Evolutionary conservation across 2,888 invertebrate species (phyloP).

Genomic region (Danaus chrysippus): DNA sequence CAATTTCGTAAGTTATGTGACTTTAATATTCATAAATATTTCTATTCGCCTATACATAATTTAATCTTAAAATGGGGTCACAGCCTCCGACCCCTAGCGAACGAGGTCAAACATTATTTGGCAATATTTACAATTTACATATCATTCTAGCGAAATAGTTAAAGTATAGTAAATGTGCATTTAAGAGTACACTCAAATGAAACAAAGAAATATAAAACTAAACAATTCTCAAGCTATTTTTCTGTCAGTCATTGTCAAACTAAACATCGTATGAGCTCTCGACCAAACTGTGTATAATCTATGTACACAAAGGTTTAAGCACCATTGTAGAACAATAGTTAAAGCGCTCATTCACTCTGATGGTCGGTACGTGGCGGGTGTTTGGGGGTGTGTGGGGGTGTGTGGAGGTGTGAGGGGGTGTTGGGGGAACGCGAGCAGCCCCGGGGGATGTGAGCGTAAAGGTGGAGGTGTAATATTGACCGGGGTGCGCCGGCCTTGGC

Average conservation of each 20-base stretch:
- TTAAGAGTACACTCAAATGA: background rate
- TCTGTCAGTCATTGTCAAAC: conserved; percentile 19
- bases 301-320: conserved; percentile 20
- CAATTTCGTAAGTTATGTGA: background rate
- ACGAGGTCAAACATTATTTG: conserved; percentile 3
- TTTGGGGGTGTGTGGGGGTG: background rate
- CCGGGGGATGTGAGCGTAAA: background rate
- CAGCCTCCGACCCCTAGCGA: background rate
- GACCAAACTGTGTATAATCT: conserved; percentile 14
- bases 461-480: conserved; percentile 23
- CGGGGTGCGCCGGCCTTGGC: conserved; percentile 30
- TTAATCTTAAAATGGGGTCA: conserved; percentile 6
- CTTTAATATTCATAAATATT: conserved; percentile 8
- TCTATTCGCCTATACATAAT: conserved; percentile 3
- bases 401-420: background rate
- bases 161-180: background rate
- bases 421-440: background rate
- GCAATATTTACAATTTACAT: background rate
- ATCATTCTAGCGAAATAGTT: background rate
- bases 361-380: background rate
- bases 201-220: background rate
- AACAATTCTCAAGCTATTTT: conserved; percentile 12
- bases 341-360: conserved; percentile 25
- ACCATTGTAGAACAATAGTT: conserved; percentile 26
- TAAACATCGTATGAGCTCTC: conserved; percentile 13